A percentile compares a stretch with the other conserved stretches of the same genome.
These are phyloP conservation scores for Theristicus caerulescens DNA, from an alignment of 2,113 vertebrate species.

Conservation along the genomic window DNA sequence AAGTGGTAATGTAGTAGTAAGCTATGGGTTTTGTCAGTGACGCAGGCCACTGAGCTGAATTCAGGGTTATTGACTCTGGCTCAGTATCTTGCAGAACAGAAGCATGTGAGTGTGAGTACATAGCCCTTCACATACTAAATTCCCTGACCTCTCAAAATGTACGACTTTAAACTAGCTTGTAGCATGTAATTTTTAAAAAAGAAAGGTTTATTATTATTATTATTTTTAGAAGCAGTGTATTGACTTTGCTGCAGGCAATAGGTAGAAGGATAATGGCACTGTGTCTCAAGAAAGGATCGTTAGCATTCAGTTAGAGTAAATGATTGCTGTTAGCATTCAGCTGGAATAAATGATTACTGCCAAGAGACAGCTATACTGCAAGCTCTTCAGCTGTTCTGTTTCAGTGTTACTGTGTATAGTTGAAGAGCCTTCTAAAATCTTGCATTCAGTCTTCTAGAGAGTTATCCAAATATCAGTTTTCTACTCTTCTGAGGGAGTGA, in stretches of 20 bases:
- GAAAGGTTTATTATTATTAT: neutral
- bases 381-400: neutral
- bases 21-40: neutral
- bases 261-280: neutral
- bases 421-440: neutral
- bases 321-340: slow-evolving; percentile 27
- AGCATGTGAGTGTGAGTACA: no score
- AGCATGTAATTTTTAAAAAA: neutral
- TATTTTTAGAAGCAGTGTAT: slow-evolving; percentile 4
- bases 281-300: neutral
- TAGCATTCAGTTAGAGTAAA: slow-evolving; percentile 26
- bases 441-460: neutral
- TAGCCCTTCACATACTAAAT: neutral
- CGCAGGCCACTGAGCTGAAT: neutral
- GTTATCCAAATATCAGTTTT: neutral
- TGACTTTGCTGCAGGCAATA: slow-evolving; percentile 21
- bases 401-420: neutral
- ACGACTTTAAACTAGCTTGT: neutral
- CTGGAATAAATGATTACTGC: slow-evolving; percentile 30
- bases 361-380: neutral
- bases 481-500: neutral
- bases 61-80: neutral
- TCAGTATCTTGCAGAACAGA: neutral
- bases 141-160: neutral
- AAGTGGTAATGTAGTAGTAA: neutral